A percentile compares a stretch with the other conserved stretches of the same genome.
phyloP scores from a whole-genome alignment of 2,113 vertebrate species.

The Pipra filicauda region DNA sequence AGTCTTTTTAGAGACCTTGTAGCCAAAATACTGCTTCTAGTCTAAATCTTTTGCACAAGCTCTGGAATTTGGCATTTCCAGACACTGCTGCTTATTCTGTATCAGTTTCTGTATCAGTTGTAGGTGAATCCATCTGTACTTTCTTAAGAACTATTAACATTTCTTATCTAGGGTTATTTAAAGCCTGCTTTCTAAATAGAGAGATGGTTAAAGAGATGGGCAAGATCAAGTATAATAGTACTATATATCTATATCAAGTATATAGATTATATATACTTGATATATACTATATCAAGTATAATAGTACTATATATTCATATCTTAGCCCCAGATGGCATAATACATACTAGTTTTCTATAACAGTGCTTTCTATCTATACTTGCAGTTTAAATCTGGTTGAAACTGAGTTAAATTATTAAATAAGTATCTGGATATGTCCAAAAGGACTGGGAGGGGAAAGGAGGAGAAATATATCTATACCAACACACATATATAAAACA shows the following conservation, averaged over 20 bases:
- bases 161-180: background rate
- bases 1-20: background rate
- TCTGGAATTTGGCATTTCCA: background rate
- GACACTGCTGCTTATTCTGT: background rate
- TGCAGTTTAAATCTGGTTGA: background rate
- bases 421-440: background rate
- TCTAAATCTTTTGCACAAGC: background rate
- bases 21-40: background rate
- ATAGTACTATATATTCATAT: fast-evolving
- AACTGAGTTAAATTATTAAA: background rate
- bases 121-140: background rate
- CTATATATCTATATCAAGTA: too few species aligned
- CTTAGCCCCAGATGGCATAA: background rate
- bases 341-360: background rate
- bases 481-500: background rate
- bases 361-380: background rate
- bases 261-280: too few species aligned
- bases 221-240: background rate
- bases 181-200: background rate
- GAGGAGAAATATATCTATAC: too few species aligned
- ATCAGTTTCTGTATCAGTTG: background rate
- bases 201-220: background rate
- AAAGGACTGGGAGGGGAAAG: background rate
- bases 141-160: background rate
- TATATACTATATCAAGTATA: background rate